These are phyloP conservation scores for Nemurella pictetii DNA, from an alignment of 2,888 invertebrate genomes.

Conservation along the genomic window DNA sequence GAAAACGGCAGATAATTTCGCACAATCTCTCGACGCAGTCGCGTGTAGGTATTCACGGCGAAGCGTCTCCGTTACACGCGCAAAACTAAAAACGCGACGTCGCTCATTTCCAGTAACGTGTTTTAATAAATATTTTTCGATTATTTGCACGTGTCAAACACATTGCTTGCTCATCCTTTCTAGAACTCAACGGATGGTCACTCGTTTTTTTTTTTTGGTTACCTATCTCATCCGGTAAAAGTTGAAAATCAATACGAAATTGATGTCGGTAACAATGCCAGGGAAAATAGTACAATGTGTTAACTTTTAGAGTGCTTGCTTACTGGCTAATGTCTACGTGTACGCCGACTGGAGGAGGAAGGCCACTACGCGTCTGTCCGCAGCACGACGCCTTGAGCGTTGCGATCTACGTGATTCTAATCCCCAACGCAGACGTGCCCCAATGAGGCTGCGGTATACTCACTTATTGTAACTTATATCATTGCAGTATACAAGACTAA, in stretches of 20 bases:
- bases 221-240: not conserved
- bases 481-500: not conserved
- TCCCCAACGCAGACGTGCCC: not conserved
- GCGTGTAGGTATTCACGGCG: not conserved
- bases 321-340: slow-evolving; percentile 22
- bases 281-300: slow-evolving; percentile 1
- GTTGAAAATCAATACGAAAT: not conserved
- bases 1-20: not conserved
- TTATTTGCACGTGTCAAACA: too few relatives aligned
- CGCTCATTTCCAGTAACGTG: not conserved
- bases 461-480: slow-evolving; percentile 8
- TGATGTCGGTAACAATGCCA: not conserved
- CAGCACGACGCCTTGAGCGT: not conserved
- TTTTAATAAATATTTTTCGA: not conserved
- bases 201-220: not conserved
- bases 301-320: slow-evolving; percentile 38
- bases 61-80: not conserved
- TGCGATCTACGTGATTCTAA: not conserved
- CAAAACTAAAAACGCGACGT: not conserved
- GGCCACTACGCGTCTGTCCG: not conserved
- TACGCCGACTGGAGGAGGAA: not conserved
- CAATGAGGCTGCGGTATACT: not conserved
- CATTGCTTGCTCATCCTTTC: not conserved
- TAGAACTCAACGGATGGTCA: not conserved
- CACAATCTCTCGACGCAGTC: not conserved